Evolutionary conservation across 2,113 vertebrate species (phyloP).

Genomic region (Albula glossodonta): DNA sequence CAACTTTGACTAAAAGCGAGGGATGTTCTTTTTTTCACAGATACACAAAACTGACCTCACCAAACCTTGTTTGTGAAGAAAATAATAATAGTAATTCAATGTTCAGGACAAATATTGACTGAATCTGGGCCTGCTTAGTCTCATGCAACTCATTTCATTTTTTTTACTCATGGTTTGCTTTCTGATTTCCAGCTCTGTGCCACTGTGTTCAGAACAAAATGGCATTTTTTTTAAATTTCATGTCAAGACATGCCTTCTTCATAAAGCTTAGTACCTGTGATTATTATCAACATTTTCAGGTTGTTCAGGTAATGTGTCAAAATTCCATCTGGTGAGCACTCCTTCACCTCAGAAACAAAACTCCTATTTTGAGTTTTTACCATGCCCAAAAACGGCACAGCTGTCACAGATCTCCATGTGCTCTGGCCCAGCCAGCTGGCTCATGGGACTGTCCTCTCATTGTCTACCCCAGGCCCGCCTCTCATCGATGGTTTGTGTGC

Average conservation of each 20-base stretch:
- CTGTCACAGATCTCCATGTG: neutral
- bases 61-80: neutral
- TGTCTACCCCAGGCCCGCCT: slow-evolving; percentile 56
- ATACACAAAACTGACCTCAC: neutral
- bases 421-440: slow-evolving; percentile 40
- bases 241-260: too few relatives aligned
- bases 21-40: neutral
- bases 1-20: neutral
- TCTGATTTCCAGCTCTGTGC: slow-evolving; percentile 23
- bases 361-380: neutral
- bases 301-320: slow-evolving; percentile 26
- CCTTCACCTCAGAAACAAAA: neutral
- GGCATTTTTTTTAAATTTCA: slow-evolving; percentile 14
- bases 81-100: slow-evolving; percentile 14
- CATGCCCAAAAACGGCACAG: neutral
- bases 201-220: slow-evolving; percentile 20
- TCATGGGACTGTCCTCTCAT: slow-evolving; percentile 54
- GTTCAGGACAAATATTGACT: neutral
- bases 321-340: slow-evolving; percentile 14
- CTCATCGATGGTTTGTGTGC: slow-evolving; percentile 52
- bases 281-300: slow-evolving; percentile 30
- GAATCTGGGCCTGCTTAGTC: neutral
- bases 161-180: slow-evolving; percentile 27
- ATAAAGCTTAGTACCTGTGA: slow-evolving; percentile 9
- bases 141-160: slow-evolving; percentile 29